Conservation (phyloP, 2,797 vertebrate species). For the Tauraco hartlaubi region DNA sequence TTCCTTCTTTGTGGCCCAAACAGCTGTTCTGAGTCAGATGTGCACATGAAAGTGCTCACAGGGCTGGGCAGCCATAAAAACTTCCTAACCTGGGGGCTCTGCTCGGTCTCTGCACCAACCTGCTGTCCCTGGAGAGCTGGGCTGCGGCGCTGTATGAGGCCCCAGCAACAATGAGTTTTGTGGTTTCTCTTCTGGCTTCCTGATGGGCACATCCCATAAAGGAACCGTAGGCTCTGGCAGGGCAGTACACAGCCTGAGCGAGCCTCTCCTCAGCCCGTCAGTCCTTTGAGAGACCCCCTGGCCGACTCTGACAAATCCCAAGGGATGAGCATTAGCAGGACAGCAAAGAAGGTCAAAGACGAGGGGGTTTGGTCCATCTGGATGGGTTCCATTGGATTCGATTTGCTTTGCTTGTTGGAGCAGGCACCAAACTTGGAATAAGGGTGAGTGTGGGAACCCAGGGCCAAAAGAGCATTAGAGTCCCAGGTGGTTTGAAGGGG, state of each 20-base stretch:
- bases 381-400: not conserved
- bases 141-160: not conserved
- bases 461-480: not conserved
- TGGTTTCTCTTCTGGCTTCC: not conserved
- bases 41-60: conserved; percentile 1
- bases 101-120: not conserved
- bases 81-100: not conserved
- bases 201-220: not conserved
- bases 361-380: not conserved
- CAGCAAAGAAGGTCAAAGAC: not conserved
- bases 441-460: not conserved
- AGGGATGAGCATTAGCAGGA: not conserved
- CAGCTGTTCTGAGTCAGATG: not conserved
- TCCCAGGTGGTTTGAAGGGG: not conserved
- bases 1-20: conserved; percentile 40
- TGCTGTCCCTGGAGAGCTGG: not conserved
- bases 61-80: conserved; percentile 19
- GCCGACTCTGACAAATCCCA: not conserved
- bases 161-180: not conserved
- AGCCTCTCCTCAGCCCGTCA: not conserved
- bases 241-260: not conserved
- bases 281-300: not conserved
- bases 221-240: not conserved
- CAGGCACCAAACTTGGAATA: not conserved
- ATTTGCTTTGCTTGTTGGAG: not conserved